A percentile compares a stretch with the other conserved stretches of the same genome.
Evolutionary conservation across 1,140 invertebrate genomes (phyloP).

Genomic region (Scaptomyza hsui): DNA sequence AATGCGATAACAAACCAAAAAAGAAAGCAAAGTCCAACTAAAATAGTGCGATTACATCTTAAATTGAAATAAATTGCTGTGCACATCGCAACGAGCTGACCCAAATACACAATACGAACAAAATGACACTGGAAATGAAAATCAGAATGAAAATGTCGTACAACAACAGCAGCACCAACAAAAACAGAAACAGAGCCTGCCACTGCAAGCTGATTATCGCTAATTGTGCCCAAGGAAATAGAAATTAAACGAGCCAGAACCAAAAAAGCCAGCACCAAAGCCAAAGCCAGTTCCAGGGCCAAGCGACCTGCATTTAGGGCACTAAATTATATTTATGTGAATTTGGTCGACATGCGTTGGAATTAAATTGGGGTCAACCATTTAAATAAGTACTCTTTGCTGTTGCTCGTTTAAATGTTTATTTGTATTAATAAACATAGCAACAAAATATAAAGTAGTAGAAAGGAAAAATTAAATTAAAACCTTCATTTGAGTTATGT

Average conservation of each 20-base stretch:
- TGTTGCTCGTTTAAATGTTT: not conserved
- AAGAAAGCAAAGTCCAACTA: slow-evolving; percentile 42
- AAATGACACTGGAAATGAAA: slow-evolving; percentile 38
- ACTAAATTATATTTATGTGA: slow-evolving; percentile 14
- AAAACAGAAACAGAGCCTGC: slow-evolving; percentile 33
- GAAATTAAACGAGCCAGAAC: slow-evolving; percentile 52
- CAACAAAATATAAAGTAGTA: no score
- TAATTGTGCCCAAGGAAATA: slow-evolving; percentile 73
- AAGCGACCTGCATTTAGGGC: not conserved
- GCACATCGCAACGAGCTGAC: slow-evolving; percentile 68
- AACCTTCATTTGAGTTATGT: no score
- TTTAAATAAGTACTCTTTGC: not conserved
- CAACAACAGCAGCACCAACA: slow-evolving; percentile 7
- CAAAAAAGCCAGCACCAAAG: slow-evolving; percentile 10
- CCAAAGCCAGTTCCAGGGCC: not conserved
- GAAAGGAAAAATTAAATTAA: no score
- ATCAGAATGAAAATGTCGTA: slow-evolving; percentile 38
- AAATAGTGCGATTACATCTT: slow-evolving; percentile 65
- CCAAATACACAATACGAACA: slow-evolving; percentile 57
- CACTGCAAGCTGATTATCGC: slow-evolving; percentile 68
- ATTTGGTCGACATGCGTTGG: slow-evolving; percentile 23
- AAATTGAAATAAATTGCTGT: slow-evolving; percentile 73
- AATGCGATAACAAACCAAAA: slow-evolving; percentile 29
- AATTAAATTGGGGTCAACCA: slow-evolving; percentile 42
- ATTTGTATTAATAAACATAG: not conserved